Evolutionary conservation across 1,140 invertebrate species (phyloP), one percentile per base, ranked within the genome.

Genomic region (Caenorhabditis briggsae): DNA sequence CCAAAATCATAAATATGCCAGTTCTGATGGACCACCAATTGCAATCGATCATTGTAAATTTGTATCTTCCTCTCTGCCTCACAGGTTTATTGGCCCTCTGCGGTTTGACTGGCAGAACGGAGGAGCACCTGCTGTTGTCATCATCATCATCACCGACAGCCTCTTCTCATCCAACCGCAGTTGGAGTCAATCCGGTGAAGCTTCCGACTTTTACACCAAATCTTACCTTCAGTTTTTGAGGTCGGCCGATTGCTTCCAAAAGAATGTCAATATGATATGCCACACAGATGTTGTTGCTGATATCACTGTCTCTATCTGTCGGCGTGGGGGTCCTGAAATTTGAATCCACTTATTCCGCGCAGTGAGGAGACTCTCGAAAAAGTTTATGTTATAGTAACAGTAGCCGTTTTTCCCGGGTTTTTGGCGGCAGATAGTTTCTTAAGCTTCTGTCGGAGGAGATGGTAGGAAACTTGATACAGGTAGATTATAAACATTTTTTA

Each of bases 11-110:
- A 78, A 78, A 78, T 78, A 78, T 78, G 70, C 70, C 70, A 78
- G 11, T 33, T 12, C 23, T 61, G 59, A 61, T 61, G 16, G 43
- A 46, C 18, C 41, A 58, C 56, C n/a, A 8, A 5, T 20, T n/a
- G 14, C 18, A 46, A 78, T 78, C 70, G 70, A 78, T 78, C 70
- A 78, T 78, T 78, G 70, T 78, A 78, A 78, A 78, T 78, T 78
- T 78, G 70, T 78, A 78, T 74, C 65, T 18, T 41, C 70, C 53
- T n/a, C 53, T 41, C 70, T 78, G 43, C 70, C 33, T 78, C 70
- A 78, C 70, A 78, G 70, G 70, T 78, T 78, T 78, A 78, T 78
- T 78, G 70, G 70, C 70, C 70, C 70, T 78, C 70, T 78, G 70
- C 33, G 70, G 70, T 78, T 33, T 78, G 70, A 78, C 70, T 78